Percentiles rank a stretch among this genome's conserved stretches.
Conservation (phyloP, 2,113 vertebrate genomes). For the Colius striatus region DNA sequence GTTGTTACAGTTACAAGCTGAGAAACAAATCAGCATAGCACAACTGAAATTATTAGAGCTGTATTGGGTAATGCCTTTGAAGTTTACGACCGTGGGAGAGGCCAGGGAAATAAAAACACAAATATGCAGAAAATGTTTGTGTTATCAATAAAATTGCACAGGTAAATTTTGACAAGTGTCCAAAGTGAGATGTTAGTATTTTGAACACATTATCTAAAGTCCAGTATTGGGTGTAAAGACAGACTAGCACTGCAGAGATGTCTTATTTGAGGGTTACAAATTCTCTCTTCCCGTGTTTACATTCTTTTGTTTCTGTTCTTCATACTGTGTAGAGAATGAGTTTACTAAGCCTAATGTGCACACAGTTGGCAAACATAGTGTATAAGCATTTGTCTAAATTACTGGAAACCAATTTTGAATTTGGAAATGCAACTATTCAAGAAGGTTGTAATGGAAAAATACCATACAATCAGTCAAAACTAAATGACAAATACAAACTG, state of each 20-base stretch:
- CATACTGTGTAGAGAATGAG: background rate
- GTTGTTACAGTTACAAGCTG: background rate
- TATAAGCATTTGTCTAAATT: constrained; percentile 6
- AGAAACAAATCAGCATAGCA: background rate
- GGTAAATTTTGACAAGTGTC: background rate
- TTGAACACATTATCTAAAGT: background rate
- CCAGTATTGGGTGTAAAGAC: background rate
- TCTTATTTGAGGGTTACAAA: background rate
- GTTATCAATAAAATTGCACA: background rate
- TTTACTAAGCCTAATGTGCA: constrained; percentile 6
- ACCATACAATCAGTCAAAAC: background rate
- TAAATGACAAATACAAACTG: background rate
- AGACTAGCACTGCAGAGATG: background rate
- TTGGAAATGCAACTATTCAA: background rate
- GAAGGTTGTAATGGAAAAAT: background rate
- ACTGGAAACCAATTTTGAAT: background rate
- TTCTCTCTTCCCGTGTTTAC: background rate
- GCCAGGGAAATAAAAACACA: background rate
- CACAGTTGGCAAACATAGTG: background rate
- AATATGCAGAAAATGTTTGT: background rate
- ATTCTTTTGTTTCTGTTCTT: background rate
- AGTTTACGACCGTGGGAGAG: background rate
- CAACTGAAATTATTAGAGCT: background rate
- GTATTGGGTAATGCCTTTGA: background rate
- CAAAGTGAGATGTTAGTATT: background rate